A percentile compares a stretch with the other conserved stretches of the same genome.
Evolutionary conservation across 2,113 vertebrate genomes (phyloP).

Genomic region (Maylandia zebra): DNA sequence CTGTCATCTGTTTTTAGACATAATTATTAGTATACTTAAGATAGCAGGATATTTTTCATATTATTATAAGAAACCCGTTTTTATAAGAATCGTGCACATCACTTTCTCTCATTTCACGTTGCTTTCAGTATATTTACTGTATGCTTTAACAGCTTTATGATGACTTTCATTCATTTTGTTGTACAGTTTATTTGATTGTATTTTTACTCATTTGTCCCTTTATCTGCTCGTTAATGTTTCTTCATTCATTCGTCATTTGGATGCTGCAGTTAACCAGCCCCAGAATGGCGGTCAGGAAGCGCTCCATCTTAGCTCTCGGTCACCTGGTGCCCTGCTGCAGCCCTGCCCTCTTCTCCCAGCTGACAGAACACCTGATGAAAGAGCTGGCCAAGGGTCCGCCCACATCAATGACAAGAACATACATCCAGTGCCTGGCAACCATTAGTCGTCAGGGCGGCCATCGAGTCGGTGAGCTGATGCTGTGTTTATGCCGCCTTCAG

Average conservation of each 20-base stretch:
- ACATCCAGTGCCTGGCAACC: constrained; percentile 89
- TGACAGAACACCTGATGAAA: constrained; percentile 80
- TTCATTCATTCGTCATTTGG: not conserved
- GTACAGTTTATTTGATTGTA: not conserved
- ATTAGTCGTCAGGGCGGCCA: constrained; percentile 89
- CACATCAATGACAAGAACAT: constrained; percentile 79
- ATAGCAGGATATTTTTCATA: accelerated
- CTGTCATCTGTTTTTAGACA: not conserved
- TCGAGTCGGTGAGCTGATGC: constrained; percentile 73
- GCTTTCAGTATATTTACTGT: not conserved
- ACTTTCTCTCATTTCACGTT: not conserved
- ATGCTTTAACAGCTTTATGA: not conserved
- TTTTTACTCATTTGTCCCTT: not conserved
- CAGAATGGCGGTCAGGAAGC: constrained; percentile 88
- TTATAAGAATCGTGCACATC: accelerated
- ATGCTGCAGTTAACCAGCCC: constrained; percentile 77
- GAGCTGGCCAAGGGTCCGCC: constrained; percentile 73
- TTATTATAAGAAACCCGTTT: not conserved
- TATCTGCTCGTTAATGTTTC: not conserved
- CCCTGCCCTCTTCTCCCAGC: constrained; percentile 81
- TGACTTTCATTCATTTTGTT: not conserved
- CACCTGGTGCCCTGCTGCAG: constrained; percentile 88
- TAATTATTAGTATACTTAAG: not conserved
- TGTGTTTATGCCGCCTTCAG: not conserved
- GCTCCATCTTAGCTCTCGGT: constrained; percentile 84